Percentiles rank a stretch among this genome's conserved stretches.
Conservation (phyloP, 1,140 invertebrate species). For the Cotesia chilonis region DNA sequence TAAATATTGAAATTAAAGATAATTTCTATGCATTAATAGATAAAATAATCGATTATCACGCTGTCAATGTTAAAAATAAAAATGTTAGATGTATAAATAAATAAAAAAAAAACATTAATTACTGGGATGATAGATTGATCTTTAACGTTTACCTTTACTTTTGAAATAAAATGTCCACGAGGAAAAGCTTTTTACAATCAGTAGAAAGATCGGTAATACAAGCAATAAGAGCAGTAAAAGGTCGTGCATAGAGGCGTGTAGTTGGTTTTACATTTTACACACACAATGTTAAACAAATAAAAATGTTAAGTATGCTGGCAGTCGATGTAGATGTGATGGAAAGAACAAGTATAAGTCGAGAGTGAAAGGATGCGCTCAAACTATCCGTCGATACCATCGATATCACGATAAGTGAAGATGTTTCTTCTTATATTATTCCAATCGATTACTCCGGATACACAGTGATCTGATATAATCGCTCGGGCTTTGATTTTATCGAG, state of each 20-base stretch:
- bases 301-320: neutral
- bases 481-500: neutral
- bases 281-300: neutral
- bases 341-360: conserved; percentile 8
- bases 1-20: too few relatives aligned
- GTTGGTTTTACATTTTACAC: neutral
- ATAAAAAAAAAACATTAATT: neutral
- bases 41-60: too few relatives aligned
- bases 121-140: neutral
- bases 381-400: neutral
- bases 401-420: neutral
- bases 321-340: neutral
- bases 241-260: conserved; percentile 1
- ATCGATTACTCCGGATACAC: neutral
- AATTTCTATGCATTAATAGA: too few relatives aligned
- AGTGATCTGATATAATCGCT: conserved; percentile 15
- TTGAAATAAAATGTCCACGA: neutral
- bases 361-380: conserved; percentile 24
- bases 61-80: too few relatives aligned
- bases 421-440: neutral
- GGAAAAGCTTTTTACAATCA: conserved; percentile 4
- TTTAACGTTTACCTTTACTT: neutral
- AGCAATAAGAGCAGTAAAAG: conserved; percentile 7
- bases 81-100: too few relatives aligned
- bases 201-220: conserved; percentile 6